phyloP scores from a whole-genome alignment of 2,797 vertebrate genomes.

The Remorina albescens region DNA sequence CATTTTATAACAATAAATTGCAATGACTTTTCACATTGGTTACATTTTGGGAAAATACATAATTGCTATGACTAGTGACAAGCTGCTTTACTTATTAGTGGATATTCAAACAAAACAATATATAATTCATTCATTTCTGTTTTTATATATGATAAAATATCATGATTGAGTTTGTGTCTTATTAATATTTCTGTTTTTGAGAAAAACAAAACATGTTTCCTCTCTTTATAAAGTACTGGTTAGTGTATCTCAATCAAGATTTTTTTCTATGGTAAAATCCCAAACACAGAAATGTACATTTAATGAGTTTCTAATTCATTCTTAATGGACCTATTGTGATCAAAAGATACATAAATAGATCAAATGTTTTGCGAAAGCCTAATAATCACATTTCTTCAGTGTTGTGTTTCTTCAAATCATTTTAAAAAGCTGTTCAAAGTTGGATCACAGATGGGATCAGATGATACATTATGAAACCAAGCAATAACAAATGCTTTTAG shows the following conservation, averaged over 20 bases:
- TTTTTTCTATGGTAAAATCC: neutral
- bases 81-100: neutral
- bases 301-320: neutral
- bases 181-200: neutral
- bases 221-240: neutral
- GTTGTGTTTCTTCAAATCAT: conserved; percentile 60
- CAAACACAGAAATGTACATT: conserved; percentile 7
- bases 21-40: neutral
- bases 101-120: neutral
- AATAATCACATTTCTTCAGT: conserved; percentile 20
- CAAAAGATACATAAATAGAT: conserved; percentile 1
- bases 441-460: conserved; percentile 64
- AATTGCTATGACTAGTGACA: neutral
- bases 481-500: conserved; percentile 58
- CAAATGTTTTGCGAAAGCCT: conserved; percentile 27
- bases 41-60: neutral
- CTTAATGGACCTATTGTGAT: conserved; percentile 9
- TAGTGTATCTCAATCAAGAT: neutral
- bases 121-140: neutral
- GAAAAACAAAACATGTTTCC: neutral
- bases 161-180: no score
- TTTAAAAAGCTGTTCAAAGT: conserved; percentile 43
- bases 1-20: neutral
- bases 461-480: conserved; percentile 67
- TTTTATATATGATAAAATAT: no score